Conservation (phyloP, 1,140 invertebrate genomes). For the Drosophila kurseongensis region DNA sequence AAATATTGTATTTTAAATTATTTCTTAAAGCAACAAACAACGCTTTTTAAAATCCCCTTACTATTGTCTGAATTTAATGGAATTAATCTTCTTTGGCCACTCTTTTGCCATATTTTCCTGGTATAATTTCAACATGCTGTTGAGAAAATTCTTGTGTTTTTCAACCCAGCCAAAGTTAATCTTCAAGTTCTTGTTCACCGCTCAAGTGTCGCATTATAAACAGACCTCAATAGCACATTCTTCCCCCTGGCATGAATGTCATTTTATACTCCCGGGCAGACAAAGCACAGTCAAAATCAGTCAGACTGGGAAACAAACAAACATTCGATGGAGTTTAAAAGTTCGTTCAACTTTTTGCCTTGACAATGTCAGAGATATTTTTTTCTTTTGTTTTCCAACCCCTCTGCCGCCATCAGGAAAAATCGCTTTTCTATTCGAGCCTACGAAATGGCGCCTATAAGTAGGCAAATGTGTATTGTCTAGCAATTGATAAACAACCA, state of each 20-base stretch:
- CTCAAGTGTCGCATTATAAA: slow-evolving; percentile 37
- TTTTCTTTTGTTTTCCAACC: slow-evolving; percentile 30
- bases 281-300: slow-evolving; percentile 42
- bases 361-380: slow-evolving; percentile 34
- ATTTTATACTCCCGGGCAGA: slow-evolving; percentile 21
- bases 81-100: neutral
- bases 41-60: no score
- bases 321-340: slow-evolving; percentile 50
- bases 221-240: slow-evolving; percentile 9
- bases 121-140: neutral
- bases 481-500: slow-evolving; percentile 45
- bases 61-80: no score
- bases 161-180: slow-evolving; percentile 8
- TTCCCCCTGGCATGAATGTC: slow-evolving; percentile 9
- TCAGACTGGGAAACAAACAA: slow-evolving; percentile 42
- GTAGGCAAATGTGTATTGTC: slow-evolving; percentile 40
- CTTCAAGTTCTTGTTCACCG: slow-evolving; percentile 15
- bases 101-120: neutral
- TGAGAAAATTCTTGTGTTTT: neutral
- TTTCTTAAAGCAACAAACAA: neutral
- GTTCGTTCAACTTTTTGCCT: slow-evolving; percentile 52
- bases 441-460: slow-evolving; percentile 46
- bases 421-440: slow-evolving; percentile 34
- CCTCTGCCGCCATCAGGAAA: neutral
- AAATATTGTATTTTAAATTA: no score